Percentiles rank a stretch among this genome's conserved stretches.
Evolutionary conservation across 2,113 vertebrate species (phyloP).

Genomic region (Canis aureus): DNA sequence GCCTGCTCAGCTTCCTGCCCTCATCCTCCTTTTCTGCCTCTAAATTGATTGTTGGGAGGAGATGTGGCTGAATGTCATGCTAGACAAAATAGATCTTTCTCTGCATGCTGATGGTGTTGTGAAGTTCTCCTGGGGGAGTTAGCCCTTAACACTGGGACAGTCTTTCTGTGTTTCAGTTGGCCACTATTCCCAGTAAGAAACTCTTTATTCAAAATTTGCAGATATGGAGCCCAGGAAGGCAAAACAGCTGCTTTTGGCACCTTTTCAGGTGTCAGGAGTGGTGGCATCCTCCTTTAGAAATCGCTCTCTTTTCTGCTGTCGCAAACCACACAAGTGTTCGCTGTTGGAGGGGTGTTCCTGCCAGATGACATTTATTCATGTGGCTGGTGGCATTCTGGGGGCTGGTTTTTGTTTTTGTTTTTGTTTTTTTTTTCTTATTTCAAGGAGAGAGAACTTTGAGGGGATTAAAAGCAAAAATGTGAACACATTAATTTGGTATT

Average conservation of each 20-base stretch:
- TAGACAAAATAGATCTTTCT: neutral
- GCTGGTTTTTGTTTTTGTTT: neutral
- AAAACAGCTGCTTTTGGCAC: neutral
- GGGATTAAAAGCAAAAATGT: constrained; percentile 27
- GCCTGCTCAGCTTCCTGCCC: neutral
- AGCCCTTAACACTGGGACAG: neutral
- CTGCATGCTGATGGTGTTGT: neutral
- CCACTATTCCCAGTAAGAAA: neutral
- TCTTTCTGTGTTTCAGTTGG: neutral
- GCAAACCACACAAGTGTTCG: neutral
- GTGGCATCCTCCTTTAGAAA: neutral
- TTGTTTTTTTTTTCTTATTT: neutral
- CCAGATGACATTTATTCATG: neutral
- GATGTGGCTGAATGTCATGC: neutral
- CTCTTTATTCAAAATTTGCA: constrained; percentile 6
- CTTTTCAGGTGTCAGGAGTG: neutral
- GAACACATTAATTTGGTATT: neutral
- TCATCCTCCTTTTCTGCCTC: neutral
- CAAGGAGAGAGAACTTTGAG: neutral
- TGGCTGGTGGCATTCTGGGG: neutral
- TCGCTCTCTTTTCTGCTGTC: neutral
- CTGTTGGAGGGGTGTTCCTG: neutral
- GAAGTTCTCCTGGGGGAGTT: neutral
- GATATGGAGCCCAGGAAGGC: neutral
- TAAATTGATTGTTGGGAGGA: neutral